Evolutionary conservation across 2,888 invertebrate genomes (phyloP).

Genomic region (Biston stratarius): DNA sequence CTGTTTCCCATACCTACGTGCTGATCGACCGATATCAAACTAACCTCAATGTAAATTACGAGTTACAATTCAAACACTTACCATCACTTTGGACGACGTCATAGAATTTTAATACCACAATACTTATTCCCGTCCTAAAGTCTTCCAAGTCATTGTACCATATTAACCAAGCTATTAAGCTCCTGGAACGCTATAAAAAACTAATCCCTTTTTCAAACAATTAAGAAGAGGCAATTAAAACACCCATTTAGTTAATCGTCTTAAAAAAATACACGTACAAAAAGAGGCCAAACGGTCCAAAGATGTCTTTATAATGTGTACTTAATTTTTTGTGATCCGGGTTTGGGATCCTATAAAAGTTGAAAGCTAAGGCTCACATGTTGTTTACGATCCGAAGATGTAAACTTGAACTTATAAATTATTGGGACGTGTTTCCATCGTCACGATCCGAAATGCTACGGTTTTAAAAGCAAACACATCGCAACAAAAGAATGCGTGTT

Average conservation of each 20-base stretch:
- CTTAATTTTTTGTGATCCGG: constrained; percentile 55
- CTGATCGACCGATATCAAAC: not conserved
- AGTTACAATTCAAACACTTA: constrained; percentile 5
- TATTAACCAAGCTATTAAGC: constrained; percentile 44
- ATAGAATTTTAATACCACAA: constrained; percentile 25
- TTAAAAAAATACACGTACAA: constrained; percentile 59
- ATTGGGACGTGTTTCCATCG: not conserved
- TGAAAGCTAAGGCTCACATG: constrained; percentile 39
- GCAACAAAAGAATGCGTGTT: too few relatives aligned
- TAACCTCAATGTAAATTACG: not conserved
- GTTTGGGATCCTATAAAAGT: constrained; percentile 39
- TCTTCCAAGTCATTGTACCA: constrained; percentile 22
- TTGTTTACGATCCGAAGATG: constrained; percentile 35
- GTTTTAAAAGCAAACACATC: not conserved
- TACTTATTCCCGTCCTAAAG: not conserved
- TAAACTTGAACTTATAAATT: not conserved
- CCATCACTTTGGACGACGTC: constrained; percentile 34
- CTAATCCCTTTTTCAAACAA: constrained; percentile 62
- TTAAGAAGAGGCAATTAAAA: constrained; percentile 72
- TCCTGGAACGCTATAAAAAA: constrained; percentile 53
- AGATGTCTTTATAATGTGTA: constrained; percentile 58
- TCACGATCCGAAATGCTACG: not conserved
- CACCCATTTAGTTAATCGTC: constrained; percentile 68
- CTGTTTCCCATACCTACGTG: constrained; percentile 1
- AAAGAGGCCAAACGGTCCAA: constrained; percentile 49